Percentiles rank a stretch among this genome's conserved stretches.
Evolutionary conservation across 2,797 vertebrate species (phyloP).

Genomic region (Trachops cirrhosus): DNA sequence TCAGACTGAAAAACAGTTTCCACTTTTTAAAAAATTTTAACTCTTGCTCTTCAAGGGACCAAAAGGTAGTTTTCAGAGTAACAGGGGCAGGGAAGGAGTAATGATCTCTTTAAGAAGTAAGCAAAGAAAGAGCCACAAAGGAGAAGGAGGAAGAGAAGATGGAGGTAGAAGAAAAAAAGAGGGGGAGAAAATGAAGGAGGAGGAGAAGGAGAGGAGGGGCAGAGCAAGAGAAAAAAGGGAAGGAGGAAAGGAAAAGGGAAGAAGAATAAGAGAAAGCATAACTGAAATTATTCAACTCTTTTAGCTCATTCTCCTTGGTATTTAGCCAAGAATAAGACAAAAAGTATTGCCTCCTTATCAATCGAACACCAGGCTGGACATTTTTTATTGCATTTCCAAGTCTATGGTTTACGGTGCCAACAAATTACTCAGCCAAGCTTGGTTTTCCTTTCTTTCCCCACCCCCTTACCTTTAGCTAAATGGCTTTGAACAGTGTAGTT

Average conservation of each 20-base stretch:
- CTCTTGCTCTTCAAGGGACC: neutral
- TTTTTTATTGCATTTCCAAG: neutral
- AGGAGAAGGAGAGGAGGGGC: too few relatives aligned
- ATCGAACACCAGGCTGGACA: neutral
- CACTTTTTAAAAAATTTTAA: neutral
- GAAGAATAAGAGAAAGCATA: neutral
- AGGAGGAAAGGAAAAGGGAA: neutral
- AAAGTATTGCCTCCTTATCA: neutral
- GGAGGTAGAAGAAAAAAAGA: too few relatives aligned
- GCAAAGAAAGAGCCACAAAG: neutral
- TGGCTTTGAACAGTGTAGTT: neutral
- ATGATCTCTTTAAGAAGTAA: neutral
- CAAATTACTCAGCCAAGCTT: neutral
- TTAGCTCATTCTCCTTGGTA: neutral
- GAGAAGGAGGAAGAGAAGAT: neutral
- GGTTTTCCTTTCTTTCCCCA: neutral
- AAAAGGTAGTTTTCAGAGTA: neutral
- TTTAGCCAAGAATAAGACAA: neutral
- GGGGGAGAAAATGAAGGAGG: rapidly evolving
- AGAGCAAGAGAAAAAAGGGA: rapidly evolving
- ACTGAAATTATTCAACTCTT: neutral
- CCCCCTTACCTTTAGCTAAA: neutral
- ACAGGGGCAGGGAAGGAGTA: neutral
- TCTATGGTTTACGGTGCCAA: neutral
- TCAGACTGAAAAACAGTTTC: neutral